Base-by-base conservation (phyloP, 2,797 vertebrate genomes). In the Orientallactaga sibirica region DNA sequence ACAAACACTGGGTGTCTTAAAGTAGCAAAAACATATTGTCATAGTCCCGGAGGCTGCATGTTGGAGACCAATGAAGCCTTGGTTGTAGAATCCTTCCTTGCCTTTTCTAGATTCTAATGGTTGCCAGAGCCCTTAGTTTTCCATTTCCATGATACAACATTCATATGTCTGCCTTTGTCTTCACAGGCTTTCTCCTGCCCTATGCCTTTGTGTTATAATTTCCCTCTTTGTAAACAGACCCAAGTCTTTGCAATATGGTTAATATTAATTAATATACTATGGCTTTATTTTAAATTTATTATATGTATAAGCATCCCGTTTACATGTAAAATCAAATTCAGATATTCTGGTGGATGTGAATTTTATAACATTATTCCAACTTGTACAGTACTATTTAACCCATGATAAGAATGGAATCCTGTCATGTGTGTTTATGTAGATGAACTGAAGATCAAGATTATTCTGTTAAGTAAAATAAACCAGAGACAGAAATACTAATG, bases 221-320 rank as follows among this genome's bases (percentile, higher is more conserved):
- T 62, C 4, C 61, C 22, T 74, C n/a, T 85, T 75, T 41, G n/a
- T 82, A 73, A 22, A 25, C 70, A 84, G 33, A 55, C 22, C 7
- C 7, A 2, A 37, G 10, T 81, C 61, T 61, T 0, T 62, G 64
- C 52, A 14, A 61, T 58, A 68, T 4, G 12, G 12, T 8, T 33
- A 6, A 79, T 1, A 19, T 8, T 74, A 77, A 89, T 48, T 24
- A 37, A 37, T 37, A 37, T 1, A 25, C 5, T 4, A 27, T 27
- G 55, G 52, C 16, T 64, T 95, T 33, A 48, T 85, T 74, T 93
- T 84, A 73, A 71, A 19, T 77, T 79, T 55, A 75, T 81, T 48
- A 8, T 2, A 52, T 52, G 0, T 24, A n/a, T 27, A n/a, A 77
- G 74, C 2, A 71, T 7, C n/a, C 15, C 82, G 14, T 43, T 92